Conservation (phyloP, 1,140 invertebrate genomes). For the Reticulitermes speratus region DNA sequence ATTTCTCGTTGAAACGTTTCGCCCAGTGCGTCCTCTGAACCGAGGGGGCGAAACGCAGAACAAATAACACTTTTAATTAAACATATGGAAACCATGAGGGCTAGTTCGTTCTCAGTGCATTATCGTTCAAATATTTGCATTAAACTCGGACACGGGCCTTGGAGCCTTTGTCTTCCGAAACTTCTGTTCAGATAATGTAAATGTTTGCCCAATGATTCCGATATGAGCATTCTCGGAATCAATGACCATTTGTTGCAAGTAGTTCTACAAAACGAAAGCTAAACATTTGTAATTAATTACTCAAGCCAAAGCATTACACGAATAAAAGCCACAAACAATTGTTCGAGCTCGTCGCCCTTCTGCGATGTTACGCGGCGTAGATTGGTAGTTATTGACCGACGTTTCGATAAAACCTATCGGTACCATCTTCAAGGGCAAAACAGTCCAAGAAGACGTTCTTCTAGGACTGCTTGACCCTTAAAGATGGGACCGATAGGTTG, state of each 20-base stretch:
- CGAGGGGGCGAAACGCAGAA: not conserved
- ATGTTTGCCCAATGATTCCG: not conserved
- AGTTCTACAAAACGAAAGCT: not conserved
- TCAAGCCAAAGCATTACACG: not conserved
- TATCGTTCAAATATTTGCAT: not conserved
- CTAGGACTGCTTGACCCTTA: too few species aligned
- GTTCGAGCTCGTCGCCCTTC: too few species aligned
- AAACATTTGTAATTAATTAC: not conserved
- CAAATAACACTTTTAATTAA: slow-evolving; percentile 14
- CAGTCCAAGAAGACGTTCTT: too few species aligned
- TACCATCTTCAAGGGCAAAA: too few species aligned
- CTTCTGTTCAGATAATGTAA: not conserved
- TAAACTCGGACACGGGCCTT: not conserved
- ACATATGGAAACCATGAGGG: not conserved
- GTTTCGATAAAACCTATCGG: too few species aligned
- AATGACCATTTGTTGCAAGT: not conserved
- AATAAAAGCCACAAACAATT: too few species aligned
- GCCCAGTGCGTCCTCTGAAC: not conserved
- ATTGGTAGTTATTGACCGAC: too few species aligned
- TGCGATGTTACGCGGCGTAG: too few species aligned
- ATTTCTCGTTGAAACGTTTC: not conserved
- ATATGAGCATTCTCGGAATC: not conserved
- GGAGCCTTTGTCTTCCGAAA: not conserved
- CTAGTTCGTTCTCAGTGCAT: not conserved
- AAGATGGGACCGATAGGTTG: too few species aligned